These are phyloP conservation scores for Enteromius radiatus DNA, from an alignment of 2,797 vertebrate genomes.

Conservation along the genomic window DNA sequence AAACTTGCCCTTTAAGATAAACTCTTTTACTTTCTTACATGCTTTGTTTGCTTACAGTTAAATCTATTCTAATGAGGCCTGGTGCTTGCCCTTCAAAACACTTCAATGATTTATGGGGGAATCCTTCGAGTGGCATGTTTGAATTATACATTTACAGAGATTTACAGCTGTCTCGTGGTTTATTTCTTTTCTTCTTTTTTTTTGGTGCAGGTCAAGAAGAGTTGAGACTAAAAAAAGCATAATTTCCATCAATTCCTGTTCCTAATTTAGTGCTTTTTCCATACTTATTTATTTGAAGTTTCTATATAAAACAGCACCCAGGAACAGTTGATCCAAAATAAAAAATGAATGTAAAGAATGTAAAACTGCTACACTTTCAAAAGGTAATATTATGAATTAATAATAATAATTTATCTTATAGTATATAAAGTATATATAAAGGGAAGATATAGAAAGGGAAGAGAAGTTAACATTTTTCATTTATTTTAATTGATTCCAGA, in stretches of 20 bases:
- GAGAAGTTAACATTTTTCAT: background rate
- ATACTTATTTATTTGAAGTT: background rate
- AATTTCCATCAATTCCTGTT: background rate
- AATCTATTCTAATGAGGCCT: background rate
- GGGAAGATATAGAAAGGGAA: background rate
- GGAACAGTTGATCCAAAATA: background rate
- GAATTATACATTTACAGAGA: background rate
- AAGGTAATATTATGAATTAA: background rate
- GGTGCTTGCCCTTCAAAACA: background rate
- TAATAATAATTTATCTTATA: background rate
- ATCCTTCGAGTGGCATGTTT: background rate
- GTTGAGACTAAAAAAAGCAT: background rate
- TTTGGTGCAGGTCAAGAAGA: background rate
- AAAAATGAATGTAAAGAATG: background rate
- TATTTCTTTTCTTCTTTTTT: background rate
- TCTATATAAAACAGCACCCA: background rate
- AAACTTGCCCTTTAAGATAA: background rate
- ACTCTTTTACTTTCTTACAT: background rate
- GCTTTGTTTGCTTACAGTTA: background rate
- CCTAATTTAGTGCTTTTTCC: background rate
- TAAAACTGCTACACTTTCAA: background rate
- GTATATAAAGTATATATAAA: background rate
- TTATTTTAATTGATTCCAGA: background rate
- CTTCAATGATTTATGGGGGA: background rate
- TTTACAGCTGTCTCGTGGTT: background rate